Evolutionary conservation across 2,888 invertebrate species (phyloP), one percentile per base, ranked within the genome.

Genomic region (Oxyteleia sp.): DNA sequence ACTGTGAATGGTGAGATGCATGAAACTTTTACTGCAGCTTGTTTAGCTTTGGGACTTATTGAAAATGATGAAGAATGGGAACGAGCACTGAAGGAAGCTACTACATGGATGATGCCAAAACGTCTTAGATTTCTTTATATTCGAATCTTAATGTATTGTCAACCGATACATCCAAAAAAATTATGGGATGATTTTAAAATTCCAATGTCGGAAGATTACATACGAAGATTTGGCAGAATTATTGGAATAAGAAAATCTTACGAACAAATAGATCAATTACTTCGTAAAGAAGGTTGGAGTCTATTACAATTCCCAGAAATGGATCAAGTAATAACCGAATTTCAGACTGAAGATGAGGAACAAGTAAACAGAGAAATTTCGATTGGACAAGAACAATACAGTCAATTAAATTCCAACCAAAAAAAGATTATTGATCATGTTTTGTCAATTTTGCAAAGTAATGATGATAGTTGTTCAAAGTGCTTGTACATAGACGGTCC

Each of bases 401-500:
- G 26, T 11, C 49, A 49, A 7, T 23, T 49, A 26, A 49, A 49
- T 49, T 26, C 23, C n/a, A n/a, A 49, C 5, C 49, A 49, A n/a
- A 49, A 49, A 13, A 0, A 1, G 2, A 49, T 49, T n/a, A 26
- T 49, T 49, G 49, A 49, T 49, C 26, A 4, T 26, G 49, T 49
- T 1, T 49, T 49, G 26, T 10, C 20, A 49, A 10, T 23, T 20
- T n/a, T n/a, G 8, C 20, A 47, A 10, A 20, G 11, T 26, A 23
- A n/a, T 7, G 13, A 20, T 49, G 26, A 23, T 13, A 1, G 5
- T n/a, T 2, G 26, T 1, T 1, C 49, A 26, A 49, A n/a, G 1
- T 74, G 64, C 32, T 63, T 83, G 18, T 86, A 83, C 32, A 81
- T 85, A 18, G 93, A 94, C 86, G 93, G 92, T 13, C 91, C 93